Percentiles rank a stretch among this genome's conserved stretches.
phyloP scores from a whole-genome alignment of 2,888 invertebrate species.

The Oxyteleia sp. region DNA sequence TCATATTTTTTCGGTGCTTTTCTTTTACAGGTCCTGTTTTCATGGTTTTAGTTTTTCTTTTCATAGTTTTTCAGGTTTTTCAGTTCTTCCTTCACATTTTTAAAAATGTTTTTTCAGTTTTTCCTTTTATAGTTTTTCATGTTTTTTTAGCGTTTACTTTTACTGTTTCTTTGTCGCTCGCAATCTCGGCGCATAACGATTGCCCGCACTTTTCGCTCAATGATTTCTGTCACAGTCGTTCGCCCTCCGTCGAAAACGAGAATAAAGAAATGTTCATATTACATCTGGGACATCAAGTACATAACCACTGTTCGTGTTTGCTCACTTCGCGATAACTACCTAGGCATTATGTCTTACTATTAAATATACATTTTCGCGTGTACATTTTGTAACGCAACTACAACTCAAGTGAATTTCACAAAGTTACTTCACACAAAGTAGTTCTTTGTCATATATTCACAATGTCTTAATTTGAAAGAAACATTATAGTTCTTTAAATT shows the following conservation, averaged over 20 bases:
- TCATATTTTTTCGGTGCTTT: too few species aligned
- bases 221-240: conserved; percentile 32
- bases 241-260: neutral
- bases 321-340: neutral
- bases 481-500: too few species aligned
- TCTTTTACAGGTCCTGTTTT: too few species aligned
- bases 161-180: conserved; percentile 17
- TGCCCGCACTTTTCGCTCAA: conserved; percentile 18
- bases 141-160: conserved; percentile 36
- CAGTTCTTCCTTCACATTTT: too few species aligned
- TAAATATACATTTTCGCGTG: neutral
- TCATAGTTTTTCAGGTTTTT: too few species aligned
- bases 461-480: too few species aligned
- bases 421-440: neutral
- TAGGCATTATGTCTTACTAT: neutral
- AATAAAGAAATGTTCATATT: neutral
- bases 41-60: too few species aligned
- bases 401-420: neutral
- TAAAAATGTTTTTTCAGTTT: too few species aligned
- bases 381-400: neutral
- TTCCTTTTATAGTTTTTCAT: too few species aligned
- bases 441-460: neutral
- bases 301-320: conserved; percentile 1
- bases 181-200: conserved; percentile 33
- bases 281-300: neutral